phyloP scores from a whole-genome alignment of 2,113 vertebrate genomes.

The Apistogramma diplotaenia region DNA sequence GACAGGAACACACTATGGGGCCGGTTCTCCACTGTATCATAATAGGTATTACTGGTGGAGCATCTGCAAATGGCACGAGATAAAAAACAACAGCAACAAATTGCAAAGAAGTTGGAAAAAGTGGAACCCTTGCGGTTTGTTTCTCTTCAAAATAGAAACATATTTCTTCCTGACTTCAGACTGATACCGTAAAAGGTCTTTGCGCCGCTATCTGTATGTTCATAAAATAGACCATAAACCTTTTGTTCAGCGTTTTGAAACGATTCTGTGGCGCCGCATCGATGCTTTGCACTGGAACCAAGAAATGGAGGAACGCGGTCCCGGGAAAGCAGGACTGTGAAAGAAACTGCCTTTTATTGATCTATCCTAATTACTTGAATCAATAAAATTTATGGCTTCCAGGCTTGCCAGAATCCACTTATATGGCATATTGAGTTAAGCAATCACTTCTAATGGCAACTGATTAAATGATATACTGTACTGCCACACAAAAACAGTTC shows the following conservation, averaged over 20 bases:
- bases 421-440: constrained; percentile 54
- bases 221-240: constrained; percentile 1
- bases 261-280: background rate
- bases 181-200: background rate
- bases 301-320: background rate
- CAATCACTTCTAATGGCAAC: constrained; percentile 55
- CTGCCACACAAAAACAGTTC: constrained; percentile 31
- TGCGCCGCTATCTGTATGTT: background rate
- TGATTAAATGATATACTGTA: constrained; percentile 55
- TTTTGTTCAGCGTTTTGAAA: background rate
- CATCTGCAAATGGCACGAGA: constrained; percentile 38
- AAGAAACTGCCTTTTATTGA: constrained; percentile 71
- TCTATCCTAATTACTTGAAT: constrained; percentile 69
- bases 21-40: constrained; percentile 49
- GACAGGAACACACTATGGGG: constrained; percentile 55
- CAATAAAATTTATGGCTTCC: constrained; percentile 66
- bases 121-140: background rate
- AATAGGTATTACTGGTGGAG: constrained; percentile 51
- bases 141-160: background rate
- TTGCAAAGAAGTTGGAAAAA: background rate
- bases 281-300: background rate
- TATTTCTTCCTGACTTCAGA: background rate
- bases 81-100: constrained; percentile 35
- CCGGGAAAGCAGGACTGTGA: constrained; percentile 10
- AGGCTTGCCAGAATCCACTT: constrained; percentile 53